Base-by-base conservation (phyloP, 1,140 invertebrate genomes). In the Diorhabda carinulata region DNA sequence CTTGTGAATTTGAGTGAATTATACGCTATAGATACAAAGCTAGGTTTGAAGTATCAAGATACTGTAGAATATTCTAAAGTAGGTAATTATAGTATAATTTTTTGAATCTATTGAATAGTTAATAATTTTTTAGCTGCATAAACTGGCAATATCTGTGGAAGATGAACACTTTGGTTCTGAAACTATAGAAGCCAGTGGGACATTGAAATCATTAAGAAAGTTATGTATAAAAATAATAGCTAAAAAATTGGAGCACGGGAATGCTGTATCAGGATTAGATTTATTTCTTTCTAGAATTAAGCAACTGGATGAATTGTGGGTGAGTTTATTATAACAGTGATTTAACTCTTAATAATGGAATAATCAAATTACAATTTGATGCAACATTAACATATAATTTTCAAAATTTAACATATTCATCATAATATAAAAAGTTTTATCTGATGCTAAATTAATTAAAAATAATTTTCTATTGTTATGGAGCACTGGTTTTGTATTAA, bases 261-360 rank as follows among this genome's bases (percentile, higher is more conserved):
- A 63, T 10, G 71, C 67, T 64, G 67, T 71, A 8, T 56, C 63
- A 68, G 44, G 66, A 57, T 68, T 72, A 43, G 57, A 70, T 61
- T 67, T 72, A 63, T 72, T 72, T 64, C 70, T 72, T 66, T 65
- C 67, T 44, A 64, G 70, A n/a, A 47, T 72, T 40, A 61, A 66
- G 44, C 62, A 64, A 62, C 43, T 72, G 47, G 66, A 72, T 43
- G 71, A 72, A 43, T 43, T 72, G 3, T 70, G 71, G 71, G 71
- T 72, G 66, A 69, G 10, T 5, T 45, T 9, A 57, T 10, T 57
- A 9, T 4, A 4, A 57, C 56, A 9, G 6, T 8, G 8, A 9
- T 4, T 9, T 57, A 57, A 9, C 10, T 57, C 56, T 10, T 8
- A 10, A 5, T 9, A n/a, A 57, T 57, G 10, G 10, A 57, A 8